phyloP scores from a whole-genome alignment of 1,140 invertebrate genomes.

The Diploscapter pachys region DNA sequence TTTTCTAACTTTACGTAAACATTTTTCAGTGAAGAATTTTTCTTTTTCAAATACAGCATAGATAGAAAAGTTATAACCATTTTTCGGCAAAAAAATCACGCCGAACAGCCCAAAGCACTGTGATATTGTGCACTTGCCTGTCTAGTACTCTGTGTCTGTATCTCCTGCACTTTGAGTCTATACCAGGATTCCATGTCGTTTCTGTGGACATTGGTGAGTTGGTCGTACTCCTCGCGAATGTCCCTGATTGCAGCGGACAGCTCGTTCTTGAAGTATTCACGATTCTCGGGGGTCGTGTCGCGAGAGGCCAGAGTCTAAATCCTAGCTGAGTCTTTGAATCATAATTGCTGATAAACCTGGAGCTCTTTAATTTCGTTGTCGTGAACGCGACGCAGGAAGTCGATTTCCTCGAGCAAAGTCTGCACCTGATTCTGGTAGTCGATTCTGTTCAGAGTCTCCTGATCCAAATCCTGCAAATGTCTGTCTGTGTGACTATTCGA shows the following conservation, averaged over 20 bases:
- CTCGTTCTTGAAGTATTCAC: conserved; percentile 63
- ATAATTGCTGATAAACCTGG: not conserved
- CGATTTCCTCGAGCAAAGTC: conserved; percentile 51
- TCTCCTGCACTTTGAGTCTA: conserved; percentile 61
- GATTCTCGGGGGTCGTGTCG: conserved; percentile 63
- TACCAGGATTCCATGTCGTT: conserved; percentile 60
- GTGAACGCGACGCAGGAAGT: conserved; percentile 51
- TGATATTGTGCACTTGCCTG: conserved; percentile 55
- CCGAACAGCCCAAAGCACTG: too few species aligned
- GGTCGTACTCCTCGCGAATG: conserved; percentile 63
- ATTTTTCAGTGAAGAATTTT: not conserved
- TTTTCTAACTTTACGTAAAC: not conserved
- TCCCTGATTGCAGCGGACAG: conserved; percentile 62
- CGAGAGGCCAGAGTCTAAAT: conserved; percentile 60
- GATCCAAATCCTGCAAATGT: conserved; percentile 44
- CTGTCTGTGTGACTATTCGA: not conserved
- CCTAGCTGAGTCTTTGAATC: not conserved
- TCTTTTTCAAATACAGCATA: conserved; percentile 49
- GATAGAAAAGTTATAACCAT: too few species aligned
- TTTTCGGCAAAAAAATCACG: too few species aligned
- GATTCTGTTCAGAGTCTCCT: conserved; percentile 52
- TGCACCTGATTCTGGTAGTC: conserved; percentile 56
- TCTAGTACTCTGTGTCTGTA: conserved; percentile 62
- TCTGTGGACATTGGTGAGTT: conserved; percentile 61
- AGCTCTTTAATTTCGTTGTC: conserved; percentile 61